Evolutionary conservation across 1,140 invertebrate genomes (phyloP).

Genomic region (Bicyclus anynana): DNA sequence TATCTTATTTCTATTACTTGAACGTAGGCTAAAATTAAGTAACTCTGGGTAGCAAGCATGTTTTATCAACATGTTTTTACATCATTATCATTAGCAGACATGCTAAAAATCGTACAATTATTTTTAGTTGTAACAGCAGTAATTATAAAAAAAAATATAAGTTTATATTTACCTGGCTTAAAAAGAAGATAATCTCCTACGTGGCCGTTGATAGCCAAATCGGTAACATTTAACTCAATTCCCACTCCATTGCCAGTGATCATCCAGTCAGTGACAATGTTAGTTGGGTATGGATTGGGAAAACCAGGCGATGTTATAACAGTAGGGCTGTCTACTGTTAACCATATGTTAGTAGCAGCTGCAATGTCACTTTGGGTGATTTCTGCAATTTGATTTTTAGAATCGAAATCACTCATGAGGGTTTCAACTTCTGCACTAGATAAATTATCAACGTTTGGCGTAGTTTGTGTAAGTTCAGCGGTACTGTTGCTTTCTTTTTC

Average conservation of each 20-base stretch:
- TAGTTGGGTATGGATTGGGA: conserved; percentile 46
- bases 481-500: neutral
- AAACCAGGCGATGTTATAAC: conserved; percentile 49
- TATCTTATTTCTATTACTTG: no score
- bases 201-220: conserved; percentile 47
- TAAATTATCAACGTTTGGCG: conserved; percentile 24
- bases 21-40: no score
- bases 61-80: no score
- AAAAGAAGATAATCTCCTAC: conserved; percentile 51
- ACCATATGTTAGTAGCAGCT: conserved; percentile 8
- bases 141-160: no score
- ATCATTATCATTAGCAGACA: no score
- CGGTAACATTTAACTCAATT: conserved; percentile 61
- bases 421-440: conserved; percentile 29
- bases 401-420: conserved; percentile 29
- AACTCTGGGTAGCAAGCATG: no score
- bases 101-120: no score
- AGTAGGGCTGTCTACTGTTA: conserved; percentile 34
- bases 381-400: conserved; percentile 8
- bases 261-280: conserved; percentile 53
- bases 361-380: conserved; percentile 1
- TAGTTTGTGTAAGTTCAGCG: conserved; percentile 7
- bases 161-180: conserved; percentile 64
- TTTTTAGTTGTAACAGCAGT: no score
- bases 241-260: conserved; percentile 51